These are phyloP conservation scores for Pseudoips prasinana DNA, from an alignment of 2,888 invertebrate genomes.

Conservation along the genomic window DNA sequence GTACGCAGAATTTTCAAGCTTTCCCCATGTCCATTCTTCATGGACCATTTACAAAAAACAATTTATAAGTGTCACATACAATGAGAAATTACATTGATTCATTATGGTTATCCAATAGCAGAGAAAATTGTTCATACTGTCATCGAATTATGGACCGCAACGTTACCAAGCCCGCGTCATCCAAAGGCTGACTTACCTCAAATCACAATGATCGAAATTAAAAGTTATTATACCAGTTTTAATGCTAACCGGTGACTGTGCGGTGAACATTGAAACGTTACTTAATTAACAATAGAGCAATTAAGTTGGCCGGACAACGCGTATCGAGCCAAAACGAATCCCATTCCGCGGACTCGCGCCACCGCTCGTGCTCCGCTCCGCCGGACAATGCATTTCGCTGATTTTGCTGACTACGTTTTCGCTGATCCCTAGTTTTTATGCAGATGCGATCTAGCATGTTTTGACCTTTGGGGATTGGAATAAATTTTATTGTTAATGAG, in stretches of 20 bases:
- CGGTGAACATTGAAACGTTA: slow-evolving; percentile 71
- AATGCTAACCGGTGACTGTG: slow-evolving; percentile 59
- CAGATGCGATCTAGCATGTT: slow-evolving; percentile 26
- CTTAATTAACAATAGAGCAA: slow-evolving; percentile 81
- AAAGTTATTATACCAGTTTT: slow-evolving; percentile 55
- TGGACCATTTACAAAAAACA: too few species aligned
- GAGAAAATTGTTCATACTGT: too few species aligned
- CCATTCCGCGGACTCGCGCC: slow-evolving; percentile 50
- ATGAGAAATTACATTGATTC: too few species aligned
- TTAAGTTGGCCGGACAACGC: slow-evolving; percentile 68
- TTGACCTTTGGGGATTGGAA: slow-evolving; percentile 4
- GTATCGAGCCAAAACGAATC: slow-evolving; percentile 66
- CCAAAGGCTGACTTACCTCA: slow-evolving; percentile 16
- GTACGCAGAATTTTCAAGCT: too few species aligned
- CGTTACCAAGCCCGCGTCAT: not conserved
- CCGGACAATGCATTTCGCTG: slow-evolving; percentile 71
- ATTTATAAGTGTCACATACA: too few species aligned
- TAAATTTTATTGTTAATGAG: too few species aligned
- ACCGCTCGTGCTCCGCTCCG: slow-evolving; percentile 54
- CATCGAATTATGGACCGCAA: too few species aligned
- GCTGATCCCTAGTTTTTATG: slow-evolving; percentile 53
- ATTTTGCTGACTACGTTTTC: slow-evolving; percentile 67
- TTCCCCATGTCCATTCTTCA: too few species aligned
- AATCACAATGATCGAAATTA: slow-evolving; percentile 41
- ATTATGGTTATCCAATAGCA: too few species aligned